Percentiles rank a stretch among this genome's conserved stretches.
These are phyloP conservation scores for roundworm (Caenorhabditis elegans) DNA, from an alignment of 1,140 invertebrate species.

Conservation along the genomic window DNA sequence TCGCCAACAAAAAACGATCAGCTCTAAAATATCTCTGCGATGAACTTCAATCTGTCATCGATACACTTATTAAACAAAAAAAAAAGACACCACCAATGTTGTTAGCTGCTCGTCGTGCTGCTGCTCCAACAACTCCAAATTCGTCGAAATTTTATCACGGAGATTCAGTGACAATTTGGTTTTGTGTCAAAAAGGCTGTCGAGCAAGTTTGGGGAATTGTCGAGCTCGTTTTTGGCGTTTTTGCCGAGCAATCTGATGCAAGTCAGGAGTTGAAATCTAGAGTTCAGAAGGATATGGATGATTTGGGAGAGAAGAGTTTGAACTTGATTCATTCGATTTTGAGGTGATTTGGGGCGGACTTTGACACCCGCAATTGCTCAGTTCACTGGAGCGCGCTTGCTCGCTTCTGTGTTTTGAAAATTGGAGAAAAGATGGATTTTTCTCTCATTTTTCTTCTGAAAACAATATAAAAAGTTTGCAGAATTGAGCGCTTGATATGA, in stretches of 20 bases:
- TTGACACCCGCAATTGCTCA: no score
- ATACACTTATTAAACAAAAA: background rate
- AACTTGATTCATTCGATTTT: background rate
- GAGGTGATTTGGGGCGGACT: background rate
- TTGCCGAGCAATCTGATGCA: background rate
- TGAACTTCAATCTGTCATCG: background rate
- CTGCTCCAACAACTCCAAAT: background rate
- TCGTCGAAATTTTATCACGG: background rate
- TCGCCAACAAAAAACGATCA: background rate
- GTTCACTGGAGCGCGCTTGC: no score
- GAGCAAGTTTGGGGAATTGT: slow-evolving; percentile 5
- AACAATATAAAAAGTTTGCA: no score
- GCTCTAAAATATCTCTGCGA: background rate
- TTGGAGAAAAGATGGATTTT: no score
- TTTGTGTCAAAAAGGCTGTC: background rate
- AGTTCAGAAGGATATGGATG: background rate
- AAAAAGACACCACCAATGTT: background rate
- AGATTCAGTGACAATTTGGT: background rate
- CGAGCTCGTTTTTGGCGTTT: background rate
- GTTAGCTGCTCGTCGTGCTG: background rate
- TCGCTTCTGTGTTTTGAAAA: no score
- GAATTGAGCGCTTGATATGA: no score
- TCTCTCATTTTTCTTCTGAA: no score
- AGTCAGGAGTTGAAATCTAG: background rate
- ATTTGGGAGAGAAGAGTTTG: slow-evolving; percentile 3